Base-by-base conservation (phyloP, 2,113 vertebrate genomes). In the Geococcyx californianus region DNA sequence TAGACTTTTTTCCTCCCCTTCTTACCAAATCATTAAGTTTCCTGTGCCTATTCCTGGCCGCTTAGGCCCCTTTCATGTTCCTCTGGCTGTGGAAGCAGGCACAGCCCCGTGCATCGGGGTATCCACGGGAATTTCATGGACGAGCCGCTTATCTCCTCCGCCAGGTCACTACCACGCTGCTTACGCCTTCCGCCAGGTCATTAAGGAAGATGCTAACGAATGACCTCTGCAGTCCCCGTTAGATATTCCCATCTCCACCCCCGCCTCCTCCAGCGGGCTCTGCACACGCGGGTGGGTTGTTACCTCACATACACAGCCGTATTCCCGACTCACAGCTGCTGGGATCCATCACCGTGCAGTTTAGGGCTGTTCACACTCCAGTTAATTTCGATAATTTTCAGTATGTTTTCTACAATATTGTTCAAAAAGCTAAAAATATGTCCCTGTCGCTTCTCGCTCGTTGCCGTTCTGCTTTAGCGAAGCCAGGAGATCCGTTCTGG, bases 111-210 rank as follows among this genome's bases (percentile, higher is more conserved):
- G 1, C 88, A 7, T 36, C 2, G 20, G 70, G 78, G n/a, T 3
- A 28, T 60, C 26, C 8, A 8, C 3, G 23, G 82, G 88, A 70
- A 94, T 92, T 55, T 25, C 82, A 18, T 82, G 4, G 34, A 80
- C 85, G 81, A 80, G 85, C 85, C 45, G 82, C 88, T 90, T 83
- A 87, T 83, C 94, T 79, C 63, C 95, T 24, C 78, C 5, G 81
- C 93, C 90, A 52, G 92, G 44, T 91, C 95, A 95, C 93, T 94
- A 93, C 84, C 68, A 26, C 23, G 84, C 77, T 70, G 44, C 25
- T 36, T 64, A 76, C 15, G 18, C 12, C 14, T 78, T 83, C 94
- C 84, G 84, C 73, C 47, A 25, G 91, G 80, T 81, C 76, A 81
- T 92, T 90, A 90, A 67, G 79, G 60, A 69, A 29, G 68, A 93